Evolutionary conservation across 1,140 invertebrate species (phyloP).

Genomic region (Halictus rubicundus): DNA sequence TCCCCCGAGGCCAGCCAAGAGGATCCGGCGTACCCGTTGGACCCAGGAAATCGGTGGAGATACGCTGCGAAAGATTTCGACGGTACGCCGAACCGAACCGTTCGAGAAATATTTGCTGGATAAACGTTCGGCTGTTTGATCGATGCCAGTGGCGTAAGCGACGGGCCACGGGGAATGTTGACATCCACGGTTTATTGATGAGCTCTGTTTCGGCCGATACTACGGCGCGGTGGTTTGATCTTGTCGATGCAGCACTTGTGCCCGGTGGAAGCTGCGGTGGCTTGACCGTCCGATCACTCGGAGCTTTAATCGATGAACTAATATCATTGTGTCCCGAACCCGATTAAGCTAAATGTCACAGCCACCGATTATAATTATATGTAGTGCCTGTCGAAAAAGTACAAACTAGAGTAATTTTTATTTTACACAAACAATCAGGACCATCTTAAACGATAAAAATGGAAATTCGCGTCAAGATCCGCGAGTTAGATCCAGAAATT

Average conservation of each 20-base stretch:
- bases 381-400: no score
- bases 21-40: not conserved
- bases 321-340: no score
- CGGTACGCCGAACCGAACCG: constrained; percentile 8
- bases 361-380: no score
- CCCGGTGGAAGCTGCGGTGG: not conserved
- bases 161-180: not conserved
- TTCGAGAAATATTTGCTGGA: constrained; percentile 20
- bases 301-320: no score
- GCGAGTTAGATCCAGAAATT: no score
- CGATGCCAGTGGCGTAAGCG: constrained; percentile 16
- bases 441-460: no score
- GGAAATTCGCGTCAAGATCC: no score
- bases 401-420: no score
- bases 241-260: not conserved
- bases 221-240: not conserved
- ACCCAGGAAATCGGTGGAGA: constrained; percentile 28
- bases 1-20: constrained; percentile 16
- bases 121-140: constrained; percentile 1
- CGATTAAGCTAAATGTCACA: no score
- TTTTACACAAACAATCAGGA: no score
- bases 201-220: not conserved
- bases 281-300: not conserved
- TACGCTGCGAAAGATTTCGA: constrained; percentile 27
- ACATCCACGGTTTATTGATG: not conserved